phyloP scores from a whole-genome alignment of 2,888 invertebrate genomes.

The Eurytoma adleriae region DNA sequence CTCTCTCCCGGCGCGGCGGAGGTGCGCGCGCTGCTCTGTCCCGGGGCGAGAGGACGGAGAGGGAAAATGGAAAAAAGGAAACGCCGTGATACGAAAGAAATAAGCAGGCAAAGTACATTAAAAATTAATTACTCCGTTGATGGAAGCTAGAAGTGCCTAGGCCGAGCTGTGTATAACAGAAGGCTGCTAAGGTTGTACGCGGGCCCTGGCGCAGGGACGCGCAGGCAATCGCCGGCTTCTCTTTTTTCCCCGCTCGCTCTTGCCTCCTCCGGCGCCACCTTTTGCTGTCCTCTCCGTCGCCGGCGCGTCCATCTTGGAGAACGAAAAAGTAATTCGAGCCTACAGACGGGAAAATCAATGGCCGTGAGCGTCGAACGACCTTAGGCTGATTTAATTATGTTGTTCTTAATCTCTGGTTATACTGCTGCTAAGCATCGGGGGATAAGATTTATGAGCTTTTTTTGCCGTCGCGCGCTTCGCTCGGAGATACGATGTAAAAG shows the following conservation, averaged over 20 bases:
- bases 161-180: constrained; percentile 51
- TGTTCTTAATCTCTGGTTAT: constrained; percentile 49
- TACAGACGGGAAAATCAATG: constrained; percentile 52
- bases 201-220: background rate
- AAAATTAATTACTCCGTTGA: constrained; percentile 76
- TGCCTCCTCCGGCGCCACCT: constrained; percentile 37
- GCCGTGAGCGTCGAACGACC: constrained; percentile 35
- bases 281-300: constrained; percentile 12
- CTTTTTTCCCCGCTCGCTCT: constrained; percentile 1
- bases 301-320: constrained; percentile 48
- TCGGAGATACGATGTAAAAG: constrained; percentile 4
- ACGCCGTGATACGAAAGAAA: constrained; percentile 75
- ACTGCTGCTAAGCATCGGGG: constrained; percentile 45
- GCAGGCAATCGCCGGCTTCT: constrained; percentile 5
- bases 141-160: constrained; percentile 75
- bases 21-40: too few relatives aligned
- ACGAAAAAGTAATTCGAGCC: constrained; percentile 56
- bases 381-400: constrained; percentile 49
- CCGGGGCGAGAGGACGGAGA: constrained; percentile 3
- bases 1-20: background rate
- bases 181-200: background rate
- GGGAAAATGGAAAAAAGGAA: constrained; percentile 64
- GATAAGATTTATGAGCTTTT: constrained; percentile 45
- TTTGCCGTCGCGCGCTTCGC: constrained; percentile 2
- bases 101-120: constrained; percentile 76